Evolutionary conservation across 1,140 invertebrate genomes (phyloP).

Genomic region (Drosophila athabasca): DNA sequence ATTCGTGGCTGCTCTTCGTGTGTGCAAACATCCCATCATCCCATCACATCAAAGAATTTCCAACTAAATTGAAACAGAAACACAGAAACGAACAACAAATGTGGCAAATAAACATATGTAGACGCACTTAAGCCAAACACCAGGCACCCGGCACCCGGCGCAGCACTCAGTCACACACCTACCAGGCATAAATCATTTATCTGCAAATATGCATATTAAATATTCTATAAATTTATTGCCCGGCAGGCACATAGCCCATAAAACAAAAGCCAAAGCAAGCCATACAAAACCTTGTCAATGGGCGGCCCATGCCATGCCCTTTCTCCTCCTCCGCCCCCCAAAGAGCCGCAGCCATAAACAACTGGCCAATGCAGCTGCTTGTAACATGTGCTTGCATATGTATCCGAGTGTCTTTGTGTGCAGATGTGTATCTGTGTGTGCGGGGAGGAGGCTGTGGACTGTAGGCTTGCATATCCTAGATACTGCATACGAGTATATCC

Average conservation of each 20-base stretch:
- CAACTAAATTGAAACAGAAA: slow-evolving; percentile 52
- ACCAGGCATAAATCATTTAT: slow-evolving; percentile 68
- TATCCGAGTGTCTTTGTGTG: slow-evolving; percentile 15
- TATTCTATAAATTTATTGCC: slow-evolving; percentile 74
- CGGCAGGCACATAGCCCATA: slow-evolving; percentile 51
- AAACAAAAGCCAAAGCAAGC: slow-evolving; percentile 58
- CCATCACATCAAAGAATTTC: slow-evolving; percentile 21
- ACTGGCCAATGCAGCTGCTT: slow-evolving; percentile 54
- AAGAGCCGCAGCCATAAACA: slow-evolving; percentile 54
- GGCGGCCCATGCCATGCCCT: slow-evolving; percentile 23
- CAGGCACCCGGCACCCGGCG: not conserved
- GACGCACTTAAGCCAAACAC: slow-evolving; percentile 48
- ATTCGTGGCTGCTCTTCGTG: slow-evolving; percentile 16
- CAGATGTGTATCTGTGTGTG: slow-evolving; percentile 19
- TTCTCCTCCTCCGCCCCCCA: not conserved
- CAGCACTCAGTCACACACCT: slow-evolving; percentile 31
- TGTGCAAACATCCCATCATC: slow-evolving; percentile 1
- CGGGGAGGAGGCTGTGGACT: not conserved
- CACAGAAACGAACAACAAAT: slow-evolving; percentile 8
- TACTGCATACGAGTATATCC: not conserved
- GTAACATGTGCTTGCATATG: slow-evolving; percentile 52
- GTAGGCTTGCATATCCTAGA: slow-evolving; percentile 22
- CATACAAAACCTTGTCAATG: slow-evolving; percentile 56
- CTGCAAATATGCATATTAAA: slow-evolving; percentile 75
- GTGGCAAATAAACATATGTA: slow-evolving; percentile 49